Evolutionary conservation across 2,888 invertebrate genomes (phyloP), one percentile per base, ranked within the genome.

Genomic region (Trachelus stipa): DNA sequence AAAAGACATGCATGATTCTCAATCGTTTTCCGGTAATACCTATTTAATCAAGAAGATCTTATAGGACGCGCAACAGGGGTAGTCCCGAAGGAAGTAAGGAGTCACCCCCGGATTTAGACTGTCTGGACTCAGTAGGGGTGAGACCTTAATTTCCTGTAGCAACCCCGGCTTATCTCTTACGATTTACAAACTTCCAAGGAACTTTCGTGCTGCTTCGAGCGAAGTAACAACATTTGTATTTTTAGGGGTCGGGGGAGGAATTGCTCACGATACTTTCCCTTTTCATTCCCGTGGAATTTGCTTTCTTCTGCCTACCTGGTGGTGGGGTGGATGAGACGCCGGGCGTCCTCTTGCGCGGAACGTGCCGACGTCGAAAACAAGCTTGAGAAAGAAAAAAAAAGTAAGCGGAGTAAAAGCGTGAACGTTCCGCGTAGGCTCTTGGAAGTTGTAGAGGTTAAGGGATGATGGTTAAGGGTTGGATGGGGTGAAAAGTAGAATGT

Each of bases 101-200:
- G 34, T 34, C 12, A 34, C 35, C 35, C n/a, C 34, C 9, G 30
- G 74, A 34, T 71, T 71, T 34, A 73, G 74, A 73, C 74, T 34
- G 34, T 30, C 34, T 35, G 74, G 34, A 35, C 79, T 78, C 77
- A 80, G 74, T 75, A 40, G 74, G 75, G 78, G 79, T 80, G 81
- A 81, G 84, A 86, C 84, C 86, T 87, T 88, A 86, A 88, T 88
- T 87, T 88, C 84, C 85, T 85, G 84, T 82, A 83, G 83, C 79
- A 84, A 81, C 81, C 40, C 80, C 79, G 83, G 81, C 85, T 87
- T 87, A 87, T 88, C 85, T 85, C 81, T 80, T 80, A 80, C 82
- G 85, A 87, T 87, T 86, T 85, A 88, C 86, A 82, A 84, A 84
- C 84, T 81, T 79, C 73, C 68, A 79, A 34, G 78, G 82, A 85